A percentile compares a stretch with the other conserved stretches of the same genome.
These are phyloP conservation scores for Xestia sexstrigata DNA, from an alignment of 2,888 invertebrate species.

Conservation along the genomic window DNA sequence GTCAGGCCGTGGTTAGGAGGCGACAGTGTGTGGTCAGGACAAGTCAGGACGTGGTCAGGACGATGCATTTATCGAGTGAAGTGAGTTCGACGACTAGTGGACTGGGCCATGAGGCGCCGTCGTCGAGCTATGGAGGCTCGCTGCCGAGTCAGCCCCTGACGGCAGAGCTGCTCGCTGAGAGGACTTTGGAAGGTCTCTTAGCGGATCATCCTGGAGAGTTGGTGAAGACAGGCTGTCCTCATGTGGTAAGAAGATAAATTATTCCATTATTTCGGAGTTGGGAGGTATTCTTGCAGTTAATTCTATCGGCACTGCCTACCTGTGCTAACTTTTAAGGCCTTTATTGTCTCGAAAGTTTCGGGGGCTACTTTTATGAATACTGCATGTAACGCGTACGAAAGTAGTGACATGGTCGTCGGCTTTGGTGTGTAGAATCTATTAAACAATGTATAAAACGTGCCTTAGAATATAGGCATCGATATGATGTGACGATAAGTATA, in stretches of 20 bases:
- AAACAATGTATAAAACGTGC: background rate
- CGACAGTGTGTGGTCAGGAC: background rate
- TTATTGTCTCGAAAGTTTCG: background rate
- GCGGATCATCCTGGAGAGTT: constrained; percentile 98
- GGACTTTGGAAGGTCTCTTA: constrained; percentile 95
- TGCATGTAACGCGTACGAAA: background rate
- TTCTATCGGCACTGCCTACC: background rate
- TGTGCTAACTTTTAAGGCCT: background rate
- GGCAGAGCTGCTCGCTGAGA: constrained; percentile 95
- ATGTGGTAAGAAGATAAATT: constrained; percentile 92
- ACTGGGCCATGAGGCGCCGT: constrained; percentile 87
- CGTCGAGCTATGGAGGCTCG: constrained; percentile 84
- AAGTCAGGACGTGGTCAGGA: constrained; percentile 63
- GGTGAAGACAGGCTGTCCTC: constrained; percentile 98
- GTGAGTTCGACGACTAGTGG: constrained; percentile 93
- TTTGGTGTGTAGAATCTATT: background rate
- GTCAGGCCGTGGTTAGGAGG: constrained; percentile 50
- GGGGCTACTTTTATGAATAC: background rate
- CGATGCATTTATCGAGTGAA: constrained; percentile 95
- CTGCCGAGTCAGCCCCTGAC: constrained; percentile 92
- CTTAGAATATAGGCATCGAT: background rate
- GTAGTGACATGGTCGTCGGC: no score
- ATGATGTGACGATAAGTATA: background rate
- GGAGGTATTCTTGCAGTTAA: background rate
- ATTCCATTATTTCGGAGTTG: background rate